Conservation (phyloP, 2,888 invertebrate species). For the Ophion obscuratus region DNA sequence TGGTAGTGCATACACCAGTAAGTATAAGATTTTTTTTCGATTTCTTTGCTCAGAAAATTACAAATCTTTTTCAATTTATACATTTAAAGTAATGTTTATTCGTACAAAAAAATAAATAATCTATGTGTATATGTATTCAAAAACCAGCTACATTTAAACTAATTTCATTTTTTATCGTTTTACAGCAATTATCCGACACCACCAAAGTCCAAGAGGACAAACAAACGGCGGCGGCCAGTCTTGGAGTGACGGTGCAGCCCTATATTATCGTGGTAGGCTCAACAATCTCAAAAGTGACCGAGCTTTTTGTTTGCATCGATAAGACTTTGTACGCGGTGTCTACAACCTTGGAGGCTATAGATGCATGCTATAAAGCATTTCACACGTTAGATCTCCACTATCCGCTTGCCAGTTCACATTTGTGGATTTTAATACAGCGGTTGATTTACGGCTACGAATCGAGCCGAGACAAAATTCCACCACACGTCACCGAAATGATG, state of each 20-base stretch:
- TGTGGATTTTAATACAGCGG: background rate
- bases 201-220: conserved; percentile 26
- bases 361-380: background rate
- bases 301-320: background rate
- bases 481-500: background rate
- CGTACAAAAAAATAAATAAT: background rate
- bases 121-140: background rate
- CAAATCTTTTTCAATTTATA: background rate
- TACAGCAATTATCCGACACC: conserved; percentile 8
- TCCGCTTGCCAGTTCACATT: background rate
- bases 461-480: background rate
- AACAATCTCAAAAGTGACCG: background rate
- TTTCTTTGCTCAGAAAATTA: background rate
- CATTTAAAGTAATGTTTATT: background rate
- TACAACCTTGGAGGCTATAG: background rate
- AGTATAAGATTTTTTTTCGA: conserved; percentile 2
- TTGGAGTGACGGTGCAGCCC: conserved; percentile 30
- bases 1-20: conserved; percentile 43
- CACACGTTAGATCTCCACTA: background rate
- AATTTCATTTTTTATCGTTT: no score
- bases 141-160: no score
- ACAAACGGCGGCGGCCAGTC: background rate
- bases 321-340: background rate
- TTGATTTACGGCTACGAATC: background rate
- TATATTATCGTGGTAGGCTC: conserved; percentile 46